Percentiles rank a stretch among this genome's conserved stretches.
Evolutionary conservation across 2,888 invertebrate species (phyloP).

Genomic region (Latheticus oryzae): DNA sequence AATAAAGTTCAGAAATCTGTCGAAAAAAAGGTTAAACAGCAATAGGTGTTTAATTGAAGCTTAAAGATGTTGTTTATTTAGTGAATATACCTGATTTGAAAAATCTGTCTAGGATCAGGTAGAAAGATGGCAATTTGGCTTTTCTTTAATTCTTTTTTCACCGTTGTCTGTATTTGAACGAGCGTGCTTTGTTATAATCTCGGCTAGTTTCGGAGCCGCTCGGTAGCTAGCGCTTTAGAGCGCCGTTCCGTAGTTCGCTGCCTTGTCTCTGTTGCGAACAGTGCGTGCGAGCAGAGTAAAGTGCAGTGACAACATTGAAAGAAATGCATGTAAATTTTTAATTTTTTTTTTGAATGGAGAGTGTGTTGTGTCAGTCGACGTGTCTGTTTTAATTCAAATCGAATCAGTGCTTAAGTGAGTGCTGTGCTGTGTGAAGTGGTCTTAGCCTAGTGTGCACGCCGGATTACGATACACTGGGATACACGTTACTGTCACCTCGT

Average conservation of each 20-base stretch:
- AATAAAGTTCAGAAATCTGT: too few relatives aligned
- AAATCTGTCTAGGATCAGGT: too few relatives aligned
- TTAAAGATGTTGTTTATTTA: too few relatives aligned
- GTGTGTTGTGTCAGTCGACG: conserved; percentile 22
- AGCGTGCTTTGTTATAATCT: conserved; percentile 26
- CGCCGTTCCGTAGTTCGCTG: conserved; percentile 43
- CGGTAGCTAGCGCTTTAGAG: conserved; percentile 22
- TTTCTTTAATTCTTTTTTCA: conserved; percentile 6
- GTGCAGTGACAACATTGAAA: conserved; percentile 49
- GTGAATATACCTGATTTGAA: too few relatives aligned
- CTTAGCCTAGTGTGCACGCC: conserved; percentile 36
- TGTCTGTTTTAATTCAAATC: too few relatives aligned
- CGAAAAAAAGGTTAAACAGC: too few relatives aligned
- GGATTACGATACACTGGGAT: conserved; percentile 24
- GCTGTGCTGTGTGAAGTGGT: conserved; percentile 42
- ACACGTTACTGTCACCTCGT: conserved; percentile 10
- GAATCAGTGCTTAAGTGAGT: too few relatives aligned
- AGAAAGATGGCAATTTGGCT: conserved; percentile 6
- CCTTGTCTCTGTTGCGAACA: conserved; percentile 54
- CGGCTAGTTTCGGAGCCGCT: conserved; percentile 6
- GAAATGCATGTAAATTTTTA: conserved; percentile 11
- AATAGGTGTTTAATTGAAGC: too few relatives aligned
- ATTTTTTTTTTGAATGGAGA: conserved; percentile 17
- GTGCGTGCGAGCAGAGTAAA: conserved; percentile 54
- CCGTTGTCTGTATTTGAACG: conserved; percentile 17